These are phyloP conservation scores for Diorhabda sublineata DNA, from an alignment of 1,140 invertebrate species.

Conservation along the genomic window DNA sequence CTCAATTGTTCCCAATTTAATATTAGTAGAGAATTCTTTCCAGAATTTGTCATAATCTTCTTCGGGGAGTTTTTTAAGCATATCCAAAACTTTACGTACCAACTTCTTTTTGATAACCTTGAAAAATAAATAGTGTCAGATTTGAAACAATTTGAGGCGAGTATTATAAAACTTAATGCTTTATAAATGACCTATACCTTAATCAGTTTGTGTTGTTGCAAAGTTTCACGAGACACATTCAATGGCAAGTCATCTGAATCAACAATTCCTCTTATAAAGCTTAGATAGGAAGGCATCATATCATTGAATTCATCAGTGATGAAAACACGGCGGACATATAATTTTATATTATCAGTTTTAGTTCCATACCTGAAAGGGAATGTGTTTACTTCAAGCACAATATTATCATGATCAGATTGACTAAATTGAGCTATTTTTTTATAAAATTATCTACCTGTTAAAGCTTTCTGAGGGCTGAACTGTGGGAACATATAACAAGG, in stretches of 20 bases:
- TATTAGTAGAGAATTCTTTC: slow-evolving; percentile 98
- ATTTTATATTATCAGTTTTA: slow-evolving; percentile 90
- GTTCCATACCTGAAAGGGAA: slow-evolving; percentile 74
- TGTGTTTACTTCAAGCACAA: neutral
- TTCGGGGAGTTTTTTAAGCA: slow-evolving; percentile 94
- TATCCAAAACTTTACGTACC: slow-evolving; percentile 93
- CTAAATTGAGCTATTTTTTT: no score
- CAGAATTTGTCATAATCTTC: slow-evolving; percentile 94
- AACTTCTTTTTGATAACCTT: slow-evolving; percentile 94
- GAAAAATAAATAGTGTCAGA: neutral
- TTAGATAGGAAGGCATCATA: slow-evolving; percentile 98
- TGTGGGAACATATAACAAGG: slow-evolving; percentile 88
- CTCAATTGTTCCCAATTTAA: slow-evolving; percentile 84
- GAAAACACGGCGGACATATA: slow-evolving; percentile 95
- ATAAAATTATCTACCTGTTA: slow-evolving; percentile 53
- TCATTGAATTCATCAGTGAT: slow-evolving; percentile 99
- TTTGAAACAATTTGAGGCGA: no score
- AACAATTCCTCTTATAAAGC: slow-evolving; percentile 92
- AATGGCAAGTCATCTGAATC: slow-evolving; percentile 99
- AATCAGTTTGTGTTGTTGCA: slow-evolving; percentile 98
- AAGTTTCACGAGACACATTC: slow-evolving; percentile 96
- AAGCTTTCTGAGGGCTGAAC: slow-evolving; percentile 88
- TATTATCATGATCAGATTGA: neutral
- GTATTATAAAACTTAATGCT: no score
- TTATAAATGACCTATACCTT: slow-evolving; percentile 54